Evolutionary conservation across 2,888 invertebrate genomes (phyloP), one percentile per base, ranked within the genome.

Genomic region (Galerucella pusilla): DNA sequence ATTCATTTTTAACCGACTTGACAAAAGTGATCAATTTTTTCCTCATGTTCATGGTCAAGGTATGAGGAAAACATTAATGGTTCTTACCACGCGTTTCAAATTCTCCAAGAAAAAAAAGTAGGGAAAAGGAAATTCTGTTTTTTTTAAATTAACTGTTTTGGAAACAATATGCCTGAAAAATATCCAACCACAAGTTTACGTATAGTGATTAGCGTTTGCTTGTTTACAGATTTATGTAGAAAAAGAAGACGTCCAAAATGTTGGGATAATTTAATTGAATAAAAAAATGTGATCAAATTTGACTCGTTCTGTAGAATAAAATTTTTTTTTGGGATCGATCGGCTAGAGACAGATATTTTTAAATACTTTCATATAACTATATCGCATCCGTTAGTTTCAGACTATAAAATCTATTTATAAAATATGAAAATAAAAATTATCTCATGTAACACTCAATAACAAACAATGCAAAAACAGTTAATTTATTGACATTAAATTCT

Each of bases 361-460:
- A 72, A 66, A 72, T 45, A 66, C 60, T 57, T 71, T 49, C 64
- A 63, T 54, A 60, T 49, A 72, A 72, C 72, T 66, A 72, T 57
- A 60, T 66, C 66, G 49, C 64, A 65, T 65, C 46, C 46, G 49
- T 20, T 72, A 72, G 72, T 66, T 72, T 72, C 60, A 72, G 72
- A 60, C 72, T 67, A 72, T 72, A 63, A 69, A 72, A 66, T 71
- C 76, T 76, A 76, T 76, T 76, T 76, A 57, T 76, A 76, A 64
- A 74, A 57, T 74, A 72, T 76, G 67, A 65, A 76, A 76, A 76
- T 76, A 76, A 76, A 76, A 76, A 74, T 76, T 76, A 76, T 76
- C 74, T 74, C 74, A 74, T 64, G 54, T 63, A 67, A 12, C 52
- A 20, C 68, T 63, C 57, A 20, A 57, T 57, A 57, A 60, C 59